Evolutionary conservation across 2,888 invertebrate species (phyloP).

Genomic region (Drosophila antonietae): DNA sequence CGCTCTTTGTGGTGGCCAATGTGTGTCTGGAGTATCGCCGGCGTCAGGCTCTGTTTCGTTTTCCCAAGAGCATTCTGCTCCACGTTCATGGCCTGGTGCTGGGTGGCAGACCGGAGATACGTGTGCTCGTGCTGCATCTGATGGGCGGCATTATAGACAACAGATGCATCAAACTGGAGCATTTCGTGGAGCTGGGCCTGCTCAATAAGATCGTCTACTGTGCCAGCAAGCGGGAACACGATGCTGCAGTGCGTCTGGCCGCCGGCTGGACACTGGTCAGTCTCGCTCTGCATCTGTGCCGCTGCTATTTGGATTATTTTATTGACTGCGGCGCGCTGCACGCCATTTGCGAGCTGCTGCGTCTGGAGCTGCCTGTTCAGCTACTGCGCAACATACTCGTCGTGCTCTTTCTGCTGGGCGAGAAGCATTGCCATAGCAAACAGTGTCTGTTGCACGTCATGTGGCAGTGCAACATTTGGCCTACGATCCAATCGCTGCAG

Average conservation of each 20-base stretch:
- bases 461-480: slow-evolving; percentile 39
- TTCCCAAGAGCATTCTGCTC: slow-evolving; percentile 37
- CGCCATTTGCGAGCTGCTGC: slow-evolving; percentile 42
- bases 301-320: slow-evolving; percentile 27
- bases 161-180: slow-evolving; percentile 40
- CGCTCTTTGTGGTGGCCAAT: slow-evolving; percentile 44
- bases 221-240: slow-evolving; percentile 36
- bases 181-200: slow-evolving; percentile 38
- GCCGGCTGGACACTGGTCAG: slow-evolving; percentile 55
- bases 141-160: slow-evolving; percentile 52
- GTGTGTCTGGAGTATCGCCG: slow-evolving; percentile 38
- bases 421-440: slow-evolving; percentile 33
- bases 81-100: slow-evolving; percentile 49
- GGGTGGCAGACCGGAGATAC: slow-evolving; percentile 23
- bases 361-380: slow-evolving; percentile 33
- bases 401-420: slow-evolving; percentile 35
- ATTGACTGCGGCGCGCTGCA: slow-evolving; percentile 30
- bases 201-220: slow-evolving; percentile 37
- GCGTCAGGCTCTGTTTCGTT: slow-evolving; percentile 9
- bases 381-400: slow-evolving; percentile 41
- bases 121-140: slow-evolving; percentile 39
- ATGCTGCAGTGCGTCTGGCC: slow-evolving; percentile 24
- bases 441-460: slow-evolving; percentile 34
- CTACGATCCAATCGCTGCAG: slow-evolving; percentile 21
- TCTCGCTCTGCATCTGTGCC: slow-evolving; percentile 42